phyloP scores from a whole-genome alignment of 2,888 invertebrate genomes.

The Sicus ferrugineus region DNA sequence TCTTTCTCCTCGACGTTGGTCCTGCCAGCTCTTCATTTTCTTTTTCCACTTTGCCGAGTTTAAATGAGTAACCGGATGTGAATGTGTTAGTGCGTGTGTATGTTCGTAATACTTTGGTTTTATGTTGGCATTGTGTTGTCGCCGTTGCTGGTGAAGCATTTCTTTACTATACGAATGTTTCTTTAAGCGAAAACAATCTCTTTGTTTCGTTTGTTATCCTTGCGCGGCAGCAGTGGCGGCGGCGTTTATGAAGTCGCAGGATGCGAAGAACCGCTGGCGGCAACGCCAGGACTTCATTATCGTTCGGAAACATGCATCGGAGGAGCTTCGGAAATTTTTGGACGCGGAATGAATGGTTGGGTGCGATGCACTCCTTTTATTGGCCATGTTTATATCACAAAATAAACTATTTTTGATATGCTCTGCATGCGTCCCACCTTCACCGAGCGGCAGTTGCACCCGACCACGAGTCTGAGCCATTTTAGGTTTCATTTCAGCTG shows the following conservation, averaged over 20 bases:
- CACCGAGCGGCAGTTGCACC: background rate
- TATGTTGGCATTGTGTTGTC: slow-evolving; percentile 10
- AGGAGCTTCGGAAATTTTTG: background rate
- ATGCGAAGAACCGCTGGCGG: background rate
- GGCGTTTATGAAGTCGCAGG: background rate
- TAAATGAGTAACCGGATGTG: no score
- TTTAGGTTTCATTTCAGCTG: background rate
- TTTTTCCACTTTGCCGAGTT: background rate
- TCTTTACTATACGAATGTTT: slow-evolving; percentile 29
- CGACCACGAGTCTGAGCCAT: background rate
- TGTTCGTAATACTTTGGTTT: slow-evolving; percentile 13
- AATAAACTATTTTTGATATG: slow-evolving; percentile 16
- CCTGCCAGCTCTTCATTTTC: background rate
- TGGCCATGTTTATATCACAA: slow-evolving; percentile 14
- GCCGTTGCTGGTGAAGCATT: slow-evolving; percentile 16
- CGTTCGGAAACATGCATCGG: slow-evolving; percentile 23
- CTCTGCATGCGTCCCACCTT: background rate
- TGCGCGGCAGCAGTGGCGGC: background rate
- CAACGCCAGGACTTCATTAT: slow-evolving; percentile 18
- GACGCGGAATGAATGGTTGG: no score
- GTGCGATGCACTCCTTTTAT: slow-evolving; percentile 6
- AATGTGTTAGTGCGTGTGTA: background rate
- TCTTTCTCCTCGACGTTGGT: background rate
- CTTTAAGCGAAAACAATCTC: slow-evolving; percentile 30
- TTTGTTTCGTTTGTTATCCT: slow-evolving; percentile 31